A percentile compares a stretch with the other conserved stretches of the same genome.
Conservation (phyloP, 2,888 invertebrate species). For the Cryptosula pallasiana region DNA sequence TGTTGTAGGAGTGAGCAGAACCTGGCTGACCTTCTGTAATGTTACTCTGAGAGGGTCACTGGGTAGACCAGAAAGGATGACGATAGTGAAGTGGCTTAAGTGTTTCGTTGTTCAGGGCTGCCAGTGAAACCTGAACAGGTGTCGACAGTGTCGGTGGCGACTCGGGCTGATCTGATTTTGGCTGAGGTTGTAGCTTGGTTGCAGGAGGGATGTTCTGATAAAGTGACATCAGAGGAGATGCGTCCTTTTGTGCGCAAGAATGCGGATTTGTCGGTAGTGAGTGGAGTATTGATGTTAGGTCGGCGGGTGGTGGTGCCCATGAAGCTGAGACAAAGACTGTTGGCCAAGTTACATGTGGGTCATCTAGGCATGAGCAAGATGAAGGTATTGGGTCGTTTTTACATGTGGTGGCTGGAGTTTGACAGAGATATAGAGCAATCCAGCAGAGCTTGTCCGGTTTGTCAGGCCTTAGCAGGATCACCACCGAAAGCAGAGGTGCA, state of each 20-base stretch:
- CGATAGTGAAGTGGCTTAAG: too few relatives aligned
- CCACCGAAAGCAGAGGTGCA: not conserved
- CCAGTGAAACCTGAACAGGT: not conserved
- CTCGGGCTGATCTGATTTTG: not conserved
- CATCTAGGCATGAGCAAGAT: not conserved
- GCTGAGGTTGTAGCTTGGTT: not conserved
- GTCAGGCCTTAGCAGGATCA: not conserved
- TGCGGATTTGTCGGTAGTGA: not conserved
- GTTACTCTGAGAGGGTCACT: conserved; percentile 29
- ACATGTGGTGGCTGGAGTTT: not conserved
- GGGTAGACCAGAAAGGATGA: too few relatives aligned
- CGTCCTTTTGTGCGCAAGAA: not conserved
- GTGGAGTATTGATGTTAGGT: not conserved
- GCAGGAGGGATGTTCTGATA: not conserved
- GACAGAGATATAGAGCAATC: not conserved
- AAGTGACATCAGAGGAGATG: not conserved
- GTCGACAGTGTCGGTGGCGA: not conserved
- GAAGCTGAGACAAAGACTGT: not conserved
- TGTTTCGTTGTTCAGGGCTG: not conserved
- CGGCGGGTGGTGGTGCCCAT: not conserved
- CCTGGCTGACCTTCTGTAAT: conserved; percentile 44
- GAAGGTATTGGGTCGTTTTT: not conserved
- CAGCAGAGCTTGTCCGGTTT: not conserved
- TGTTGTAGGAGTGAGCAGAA: conserved; percentile 36
- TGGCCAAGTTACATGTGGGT: not conserved